Evolutionary conservation across 2,888 invertebrate genomes (phyloP), one percentile per base, ranked within the genome.

Genomic region (Tachina fera): DNA sequence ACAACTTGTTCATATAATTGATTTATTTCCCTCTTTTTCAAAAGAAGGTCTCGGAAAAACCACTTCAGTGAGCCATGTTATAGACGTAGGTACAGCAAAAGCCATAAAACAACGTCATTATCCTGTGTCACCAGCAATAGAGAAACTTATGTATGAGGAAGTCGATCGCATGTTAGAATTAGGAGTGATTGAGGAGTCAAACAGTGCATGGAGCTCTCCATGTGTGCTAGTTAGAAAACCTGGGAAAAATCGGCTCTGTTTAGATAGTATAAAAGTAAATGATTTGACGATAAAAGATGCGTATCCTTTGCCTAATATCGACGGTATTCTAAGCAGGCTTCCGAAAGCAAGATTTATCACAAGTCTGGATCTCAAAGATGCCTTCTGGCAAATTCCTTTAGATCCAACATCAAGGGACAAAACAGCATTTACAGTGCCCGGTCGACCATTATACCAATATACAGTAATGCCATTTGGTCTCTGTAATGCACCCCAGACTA

Each of bases 141-240:
- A 61, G 10, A 80, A 82, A 10, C 19, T 87, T 19, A 67, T 88
- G 11, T 82, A 84, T 31, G 70, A 83, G 14, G 90, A 91, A 75
- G 87, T 91, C 0, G 89, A 91, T 31, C 61, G 89, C 3, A 91
- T 91, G 91, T 16, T 91, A 3, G 61, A 45, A 1, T 65, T 88
- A 4, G 71, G 43, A 1, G 63, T 81, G 0, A 84, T 84, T 5
- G 84, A 80, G 9, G 76, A 84, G 14, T 84, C 84, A 9, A 74
- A 56, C 9, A 84, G 84, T 16, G 53, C 84, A 3, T 86, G 86
- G 80, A 71, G 76, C 3, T 80, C 80, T 39, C 83, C 83, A 4
- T 65, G 63, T 19, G 81, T 70, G 13, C 14, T 82, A 9, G 67
- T 63, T 1, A n/a, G 61, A 11, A 80, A 84, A 22, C 71, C 70